These are phyloP conservation scores for Gryllus bimaculatus DNA, from an alignment of 1,140 invertebrate genomes.

Conservation along the genomic window DNA sequence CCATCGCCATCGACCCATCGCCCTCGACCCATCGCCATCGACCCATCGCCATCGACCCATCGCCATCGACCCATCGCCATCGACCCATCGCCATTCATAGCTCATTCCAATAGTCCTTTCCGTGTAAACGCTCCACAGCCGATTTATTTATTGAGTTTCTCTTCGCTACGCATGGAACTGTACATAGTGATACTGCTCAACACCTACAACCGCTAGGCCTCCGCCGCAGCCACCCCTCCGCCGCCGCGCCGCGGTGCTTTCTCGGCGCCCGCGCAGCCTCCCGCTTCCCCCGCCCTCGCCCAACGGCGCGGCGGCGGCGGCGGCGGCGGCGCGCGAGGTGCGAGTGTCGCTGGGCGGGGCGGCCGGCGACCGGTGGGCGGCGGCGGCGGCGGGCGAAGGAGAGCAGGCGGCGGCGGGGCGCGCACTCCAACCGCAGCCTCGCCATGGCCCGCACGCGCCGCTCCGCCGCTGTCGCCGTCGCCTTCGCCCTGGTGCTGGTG, in stretches of 20 bases:
- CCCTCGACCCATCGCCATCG: too few species aligned
- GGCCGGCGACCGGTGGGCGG: not conserved
- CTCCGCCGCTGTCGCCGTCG: not conserved
- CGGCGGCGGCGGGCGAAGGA: not conserved
- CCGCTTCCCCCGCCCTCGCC: not conserved
- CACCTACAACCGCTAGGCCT: not conserved
- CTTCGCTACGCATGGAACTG: too few species aligned
- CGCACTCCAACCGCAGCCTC: not conserved
- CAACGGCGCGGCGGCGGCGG: too few species aligned
- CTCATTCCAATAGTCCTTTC: too few species aligned
- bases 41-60: too few species aligned
- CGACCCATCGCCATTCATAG: too few species aligned
- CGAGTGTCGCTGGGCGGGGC: too few species aligned
- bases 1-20: too few species aligned
- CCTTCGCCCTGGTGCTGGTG: not conserved
- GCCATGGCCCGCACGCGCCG: not conserved
- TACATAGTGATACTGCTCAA: too few species aligned
- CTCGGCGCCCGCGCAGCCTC: not conserved
- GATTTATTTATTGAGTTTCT: too few species aligned
- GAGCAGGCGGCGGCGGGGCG: not conserved
- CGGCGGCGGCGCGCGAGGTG: not conserved
- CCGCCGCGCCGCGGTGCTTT: not conserved
- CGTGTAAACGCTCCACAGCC: too few species aligned
- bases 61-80: too few species aligned
- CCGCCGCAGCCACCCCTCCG: not conserved